Evolutionary conservation across 2,113 vertebrate genomes (phyloP).

Genomic region (Terrapene triunguis): DNA sequence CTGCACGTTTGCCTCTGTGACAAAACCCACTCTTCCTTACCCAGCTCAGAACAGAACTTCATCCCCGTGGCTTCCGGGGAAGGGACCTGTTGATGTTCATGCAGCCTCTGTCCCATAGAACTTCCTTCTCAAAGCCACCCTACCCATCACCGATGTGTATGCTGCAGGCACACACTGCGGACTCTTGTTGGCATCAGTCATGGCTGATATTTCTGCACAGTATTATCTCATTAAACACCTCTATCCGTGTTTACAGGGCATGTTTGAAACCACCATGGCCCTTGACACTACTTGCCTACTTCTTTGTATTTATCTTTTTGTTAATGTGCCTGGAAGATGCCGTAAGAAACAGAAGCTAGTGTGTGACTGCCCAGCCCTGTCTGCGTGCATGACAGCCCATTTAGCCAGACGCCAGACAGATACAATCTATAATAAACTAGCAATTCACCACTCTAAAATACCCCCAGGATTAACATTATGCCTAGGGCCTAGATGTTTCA

Average conservation of each 20-base stretch:
- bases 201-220: background rate
- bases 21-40: background rate
- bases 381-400: background rate
- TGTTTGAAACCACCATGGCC: background rate
- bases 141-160: fast-evolving
- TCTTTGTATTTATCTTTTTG: fast-evolving
- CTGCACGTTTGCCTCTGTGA: background rate
- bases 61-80: fast-evolving
- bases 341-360: fast-evolving
- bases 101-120: background rate
- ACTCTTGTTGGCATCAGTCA: fast-evolving
- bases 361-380: fast-evolving
- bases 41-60: background rate
- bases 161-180: background rate
- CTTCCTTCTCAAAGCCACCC: background rate
- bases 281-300: fast-evolving
- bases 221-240: background rate
- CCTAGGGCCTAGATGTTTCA: fast-evolving
- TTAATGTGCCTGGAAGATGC: background rate
- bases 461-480: background rate
- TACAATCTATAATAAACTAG: background rate
- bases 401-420: background rate
- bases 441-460: background rate
- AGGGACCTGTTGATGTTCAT: background rate
- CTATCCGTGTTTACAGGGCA: background rate